Base-by-base conservation (phyloP, 1,140 invertebrate species). In the Dendrolimus punctatus region DNA sequence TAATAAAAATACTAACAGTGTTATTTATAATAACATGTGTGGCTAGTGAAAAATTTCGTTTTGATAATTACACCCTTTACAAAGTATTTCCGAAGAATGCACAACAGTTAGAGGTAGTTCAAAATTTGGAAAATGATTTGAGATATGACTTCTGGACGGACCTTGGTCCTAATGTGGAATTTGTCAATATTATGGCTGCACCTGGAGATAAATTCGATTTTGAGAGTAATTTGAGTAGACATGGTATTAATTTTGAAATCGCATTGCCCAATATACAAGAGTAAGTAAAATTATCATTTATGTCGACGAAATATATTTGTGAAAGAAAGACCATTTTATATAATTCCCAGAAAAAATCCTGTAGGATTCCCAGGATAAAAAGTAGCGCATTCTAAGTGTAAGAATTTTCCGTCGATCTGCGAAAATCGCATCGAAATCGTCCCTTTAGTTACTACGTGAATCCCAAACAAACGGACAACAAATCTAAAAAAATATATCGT, bases 141-240 rank as follows among this genome's bases (percentile, higher is more conserved):
- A 58, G 62, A 55, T 82, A 60, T 42, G 78, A 85, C 64, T 83
- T 83, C 38, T 85, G 80, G 80, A 71, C 53, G 8, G 62, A 76
- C 23, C 73, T 73, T 0, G 38, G 51, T 5, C 55, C 64, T 1
- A 40, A 37, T 0, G 53, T 58, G 41, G 62, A 80, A 50, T 79
- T 64, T 57, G 66, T 83, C 8, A 73, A 57, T 10, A 51, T 85
- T n/a, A 38, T 83, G 49, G 66, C 76, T 4, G 70, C 69, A 49
- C 80, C 79, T 49, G 50, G 68, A 55, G 37, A 76, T 39, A 83
- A 70, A 51, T 40, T 10, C 10, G 53, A 66, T 23, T 61, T 85
- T 39, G 76, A 80, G 68, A 54, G 45, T 46, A 45, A 72, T 40
- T 48, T 83, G 5, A 66, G 53, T 8, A 7, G 40, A 1, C 57